Evolutionary conservation across 2,113 vertebrate genomes (phyloP), one percentile per base, ranked within the genome.

Genomic region (Clarias gariepinus): DNA sequence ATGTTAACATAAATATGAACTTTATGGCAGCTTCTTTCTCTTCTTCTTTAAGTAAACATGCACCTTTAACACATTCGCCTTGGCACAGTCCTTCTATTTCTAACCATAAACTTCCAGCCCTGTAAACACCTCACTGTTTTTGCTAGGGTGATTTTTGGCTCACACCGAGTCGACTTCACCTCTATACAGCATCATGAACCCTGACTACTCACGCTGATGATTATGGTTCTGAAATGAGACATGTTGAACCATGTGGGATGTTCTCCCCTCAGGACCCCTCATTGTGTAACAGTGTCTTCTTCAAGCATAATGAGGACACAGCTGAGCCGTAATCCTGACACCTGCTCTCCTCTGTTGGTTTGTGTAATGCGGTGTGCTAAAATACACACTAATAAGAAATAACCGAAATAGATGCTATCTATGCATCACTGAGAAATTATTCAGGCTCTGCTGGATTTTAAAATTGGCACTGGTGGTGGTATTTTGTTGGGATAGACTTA

Each of bases 291-390:
- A 83, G 36, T 80, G 36, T 81, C 74, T 63, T 81, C 74, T 63
- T 84, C 33, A 36, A 78, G 81, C 57, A 80, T 88, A 90, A 88
- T 78, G 87, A 90, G 81, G 79, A 83, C 41, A 71, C 66, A 81
- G 69, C 79, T 63, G 80, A 83, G 79, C 28, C 1, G 53, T 87
- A 85, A 66, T 84, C 79, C 71, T 86, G 84, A 90, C 89, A 90
- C 81, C 89, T 88, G 87, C 84, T 78, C 63, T n/a, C 52, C 9
- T 86, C 53, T n/a, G 28, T 86, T 74, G 80, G 82, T 66, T 76
- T 86, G 73, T 57, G 66, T n/a, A 57, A 76, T 47, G n/a, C 60
- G 3, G 30, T 47, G 86, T 18, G 28, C 57, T 81, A 77, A 88
- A 86, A 86, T 77, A 84, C 47, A 58, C n/a, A 33, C 52, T 73